Conservation (phyloP, 2,113 vertebrate genomes). For the Hirundichthys speculiger region DNA sequence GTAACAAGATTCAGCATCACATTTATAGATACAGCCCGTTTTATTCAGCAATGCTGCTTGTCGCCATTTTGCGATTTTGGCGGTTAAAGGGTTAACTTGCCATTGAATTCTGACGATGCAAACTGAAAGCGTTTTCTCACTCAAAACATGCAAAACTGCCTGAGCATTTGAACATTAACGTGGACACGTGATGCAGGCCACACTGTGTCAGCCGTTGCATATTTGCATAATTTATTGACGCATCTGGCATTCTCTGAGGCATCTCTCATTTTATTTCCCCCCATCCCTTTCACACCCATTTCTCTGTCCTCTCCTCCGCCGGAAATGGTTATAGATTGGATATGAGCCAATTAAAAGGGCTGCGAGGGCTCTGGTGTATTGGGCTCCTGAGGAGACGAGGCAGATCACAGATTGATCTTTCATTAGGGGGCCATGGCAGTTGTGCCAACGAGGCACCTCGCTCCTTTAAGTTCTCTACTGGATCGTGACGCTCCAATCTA, state of each 20-base stretch:
- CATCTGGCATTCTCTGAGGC: constrained; percentile 4
- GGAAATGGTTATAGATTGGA: constrained; percentile 75
- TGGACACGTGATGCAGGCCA: background rate
- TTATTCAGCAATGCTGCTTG: too few relatives aligned
- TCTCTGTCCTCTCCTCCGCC: constrained; percentile 39
- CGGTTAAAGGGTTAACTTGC: too few relatives aligned
- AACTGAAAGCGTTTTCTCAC: too few relatives aligned
- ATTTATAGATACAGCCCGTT: too few relatives aligned
- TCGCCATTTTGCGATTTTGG: too few relatives aligned
- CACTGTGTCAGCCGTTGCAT: background rate
- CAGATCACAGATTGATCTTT: constrained; percentile 79
- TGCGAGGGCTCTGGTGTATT: constrained; percentile 43
- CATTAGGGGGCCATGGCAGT: constrained; percentile 64
- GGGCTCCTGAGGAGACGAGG: constrained; percentile 51
- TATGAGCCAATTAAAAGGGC: constrained; percentile 72
- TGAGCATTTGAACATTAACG: constrained; percentile 1
- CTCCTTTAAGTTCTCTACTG: constrained; percentile 64
- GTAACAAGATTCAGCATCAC: too few relatives aligned
- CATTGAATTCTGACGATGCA: background rate
- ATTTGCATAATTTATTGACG: constrained; percentile 15
- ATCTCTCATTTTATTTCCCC: constrained; percentile 8
- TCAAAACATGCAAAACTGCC: too few relatives aligned
- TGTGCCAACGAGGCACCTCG: constrained; percentile 64
- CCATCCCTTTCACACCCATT: constrained; percentile 31
- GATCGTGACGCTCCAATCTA: constrained; percentile 67